phyloP scores from a whole-genome alignment of 1,140 invertebrate genomes.

The Drosophila micromelanica region DNA sequence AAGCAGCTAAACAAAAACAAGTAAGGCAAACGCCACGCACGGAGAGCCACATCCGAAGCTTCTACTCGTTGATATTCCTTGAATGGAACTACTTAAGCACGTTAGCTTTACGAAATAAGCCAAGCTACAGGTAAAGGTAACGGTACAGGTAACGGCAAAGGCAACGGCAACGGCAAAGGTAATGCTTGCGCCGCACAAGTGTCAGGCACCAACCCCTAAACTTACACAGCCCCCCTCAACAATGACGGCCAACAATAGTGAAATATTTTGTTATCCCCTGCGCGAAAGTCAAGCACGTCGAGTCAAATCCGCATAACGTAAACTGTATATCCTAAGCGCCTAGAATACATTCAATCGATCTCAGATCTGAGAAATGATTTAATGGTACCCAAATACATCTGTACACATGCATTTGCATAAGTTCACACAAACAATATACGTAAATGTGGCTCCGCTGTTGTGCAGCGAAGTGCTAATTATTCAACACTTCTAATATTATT shows the following conservation, averaged over 20 bases:
- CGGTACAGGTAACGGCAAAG: constrained; percentile 26
- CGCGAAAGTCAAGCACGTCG: constrained; percentile 15
- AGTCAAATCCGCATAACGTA: not conserved
- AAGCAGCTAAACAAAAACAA: constrained; percentile 66
- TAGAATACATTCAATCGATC: not conserved
- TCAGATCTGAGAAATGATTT: not conserved
- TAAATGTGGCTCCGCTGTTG: too few species aligned
- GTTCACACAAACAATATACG: too few species aligned
- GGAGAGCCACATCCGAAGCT: constrained; percentile 6
- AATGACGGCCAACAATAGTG: constrained; percentile 41
- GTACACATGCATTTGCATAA: too few species aligned
- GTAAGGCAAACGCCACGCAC: constrained; percentile 23
- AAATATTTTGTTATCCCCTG: constrained; percentile 59
- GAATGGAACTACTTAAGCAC: constrained; percentile 66
- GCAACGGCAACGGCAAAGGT: not conserved
- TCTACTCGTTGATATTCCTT: constrained; percentile 21
- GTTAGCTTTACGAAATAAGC: constrained; percentile 59
- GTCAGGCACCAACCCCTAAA: not conserved
- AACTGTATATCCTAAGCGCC: not conserved
- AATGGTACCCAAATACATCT: not conserved
- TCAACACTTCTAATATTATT: too few species aligned
- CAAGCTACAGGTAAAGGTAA: constrained; percentile 21
- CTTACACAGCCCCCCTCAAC: not conserved
- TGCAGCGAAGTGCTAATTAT: too few species aligned
- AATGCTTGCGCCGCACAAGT: not conserved